Conservation (phyloP, 2,797 vertebrate species). For the Vultur gryphus region DNA sequence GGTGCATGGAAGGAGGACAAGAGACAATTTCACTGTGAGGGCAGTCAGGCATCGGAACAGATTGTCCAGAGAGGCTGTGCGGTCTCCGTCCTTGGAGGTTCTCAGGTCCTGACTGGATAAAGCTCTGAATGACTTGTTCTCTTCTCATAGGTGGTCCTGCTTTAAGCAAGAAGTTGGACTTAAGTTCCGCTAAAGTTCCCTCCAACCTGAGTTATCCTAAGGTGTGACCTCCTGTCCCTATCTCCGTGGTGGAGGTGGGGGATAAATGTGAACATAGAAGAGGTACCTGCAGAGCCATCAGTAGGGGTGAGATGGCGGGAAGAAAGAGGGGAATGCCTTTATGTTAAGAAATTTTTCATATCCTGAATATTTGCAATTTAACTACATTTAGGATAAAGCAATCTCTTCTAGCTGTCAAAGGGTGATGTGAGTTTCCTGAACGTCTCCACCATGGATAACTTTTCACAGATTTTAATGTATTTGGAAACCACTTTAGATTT, state of each 20-base stretch:
- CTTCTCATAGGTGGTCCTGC: neutral
- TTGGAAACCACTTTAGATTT: neutral
- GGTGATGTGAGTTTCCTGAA: neutral
- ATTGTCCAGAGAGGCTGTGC: neutral
- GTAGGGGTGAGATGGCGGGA: neutral
- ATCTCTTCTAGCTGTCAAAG: neutral
- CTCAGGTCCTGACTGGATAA: neutral
- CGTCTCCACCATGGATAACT: rapidly evolving
- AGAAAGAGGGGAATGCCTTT: neutral
- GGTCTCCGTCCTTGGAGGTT: rapidly evolving
- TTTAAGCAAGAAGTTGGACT: neutral
- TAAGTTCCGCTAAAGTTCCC: neutral
- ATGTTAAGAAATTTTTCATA: neutral
- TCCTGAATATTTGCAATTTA: neutral
- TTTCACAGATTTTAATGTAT: neutral
- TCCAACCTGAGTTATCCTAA: neutral
- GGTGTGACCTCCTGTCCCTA: rapidly evolving
- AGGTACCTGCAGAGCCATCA: neutral
- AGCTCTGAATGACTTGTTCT: neutral
- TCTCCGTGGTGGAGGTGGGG: neutral
- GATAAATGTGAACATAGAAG: rapidly evolving
- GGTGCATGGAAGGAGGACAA: neutral
- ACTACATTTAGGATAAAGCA: neutral
- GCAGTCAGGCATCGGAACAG: neutral
- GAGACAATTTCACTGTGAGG: neutral